phyloP scores from a whole-genome alignment of 2,797 vertebrate species.

The Chelon labrosus region DNA sequence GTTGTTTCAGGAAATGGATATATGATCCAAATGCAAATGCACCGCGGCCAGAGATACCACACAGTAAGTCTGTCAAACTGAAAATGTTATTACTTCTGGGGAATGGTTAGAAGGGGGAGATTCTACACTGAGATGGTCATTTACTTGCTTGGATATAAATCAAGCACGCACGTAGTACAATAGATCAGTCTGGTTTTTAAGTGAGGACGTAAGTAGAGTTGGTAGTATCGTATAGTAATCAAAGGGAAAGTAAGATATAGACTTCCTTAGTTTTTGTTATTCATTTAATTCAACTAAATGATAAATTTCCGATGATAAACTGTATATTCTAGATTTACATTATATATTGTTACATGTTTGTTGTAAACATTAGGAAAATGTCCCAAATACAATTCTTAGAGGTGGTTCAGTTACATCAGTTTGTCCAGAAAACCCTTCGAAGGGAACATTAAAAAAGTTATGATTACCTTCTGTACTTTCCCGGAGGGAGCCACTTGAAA shows the following conservation, averaged over 20 bases:
- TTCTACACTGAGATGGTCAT: not conserved
- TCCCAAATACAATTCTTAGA: too few species aligned
- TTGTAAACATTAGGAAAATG: too few species aligned
- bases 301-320: too few species aligned
- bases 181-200: rapidly evolving
- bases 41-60: not conserved
- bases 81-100: constrained; percentile 3
- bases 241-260: not conserved
- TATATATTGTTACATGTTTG: too few species aligned
- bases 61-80: constrained; percentile 57
- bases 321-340: too few species aligned
- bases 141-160: not conserved
- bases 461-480: too few species aligned
- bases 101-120: not conserved
- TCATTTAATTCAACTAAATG: too few species aligned
- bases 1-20: constrained; percentile 70
- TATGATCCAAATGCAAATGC: constrained; percentile 14
- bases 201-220: not conserved
- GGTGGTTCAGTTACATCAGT: too few species aligned
- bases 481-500: too few species aligned
- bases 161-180: not conserved
- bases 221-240: not conserved
- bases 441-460: too few species aligned
- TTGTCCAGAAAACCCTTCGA: too few species aligned
- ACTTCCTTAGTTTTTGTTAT: not conserved